Percentiles rank a stretch among this genome's conserved stretches.
phyloP scores from a whole-genome alignment of 1,140 invertebrate genomes.

The Triops longicaudatus region DNA sequence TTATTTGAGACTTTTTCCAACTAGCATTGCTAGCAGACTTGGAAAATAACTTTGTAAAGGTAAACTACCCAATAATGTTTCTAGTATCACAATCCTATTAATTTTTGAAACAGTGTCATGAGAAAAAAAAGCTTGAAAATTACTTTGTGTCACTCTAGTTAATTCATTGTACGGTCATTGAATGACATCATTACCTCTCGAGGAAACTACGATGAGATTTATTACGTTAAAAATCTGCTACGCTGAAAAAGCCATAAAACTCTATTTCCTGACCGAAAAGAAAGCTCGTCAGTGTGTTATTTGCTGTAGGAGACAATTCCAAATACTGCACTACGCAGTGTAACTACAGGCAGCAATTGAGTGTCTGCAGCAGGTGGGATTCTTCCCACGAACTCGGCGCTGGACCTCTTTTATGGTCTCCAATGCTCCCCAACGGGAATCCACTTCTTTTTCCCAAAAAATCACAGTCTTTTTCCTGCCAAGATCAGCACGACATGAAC shows the following conservation, averaged over 20 bases:
- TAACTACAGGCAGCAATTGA: slow-evolving; percentile 2
- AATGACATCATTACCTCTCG: too few species aligned
- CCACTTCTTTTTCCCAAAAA: neutral
- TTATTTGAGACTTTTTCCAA: too few species aligned
- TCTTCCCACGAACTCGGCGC: neutral
- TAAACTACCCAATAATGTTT: too few species aligned
- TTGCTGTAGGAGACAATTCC: neutral
- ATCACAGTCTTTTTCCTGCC: neutral
- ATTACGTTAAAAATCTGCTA: too few species aligned
- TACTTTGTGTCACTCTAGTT: too few species aligned
- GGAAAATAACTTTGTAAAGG: neutral
- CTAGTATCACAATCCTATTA: too few species aligned
- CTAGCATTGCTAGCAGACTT: too few species aligned
- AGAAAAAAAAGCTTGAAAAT: too few species aligned
- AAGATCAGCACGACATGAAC: neutral
- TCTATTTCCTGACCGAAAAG: neutral
- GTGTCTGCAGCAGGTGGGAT: neutral
- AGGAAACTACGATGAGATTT: too few species aligned
- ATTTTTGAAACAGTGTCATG: too few species aligned
- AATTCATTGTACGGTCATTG: too few species aligned
- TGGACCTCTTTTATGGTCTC: neutral
- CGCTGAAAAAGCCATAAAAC: too few species aligned
- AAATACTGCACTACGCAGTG: neutral
- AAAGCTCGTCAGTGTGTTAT: neutral
- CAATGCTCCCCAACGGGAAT: neutral